Evolutionary conservation across 2,888 invertebrate species (phyloP), one percentile per base, ranked within the genome.

Genomic region (Lochmaea capreae): DNA sequence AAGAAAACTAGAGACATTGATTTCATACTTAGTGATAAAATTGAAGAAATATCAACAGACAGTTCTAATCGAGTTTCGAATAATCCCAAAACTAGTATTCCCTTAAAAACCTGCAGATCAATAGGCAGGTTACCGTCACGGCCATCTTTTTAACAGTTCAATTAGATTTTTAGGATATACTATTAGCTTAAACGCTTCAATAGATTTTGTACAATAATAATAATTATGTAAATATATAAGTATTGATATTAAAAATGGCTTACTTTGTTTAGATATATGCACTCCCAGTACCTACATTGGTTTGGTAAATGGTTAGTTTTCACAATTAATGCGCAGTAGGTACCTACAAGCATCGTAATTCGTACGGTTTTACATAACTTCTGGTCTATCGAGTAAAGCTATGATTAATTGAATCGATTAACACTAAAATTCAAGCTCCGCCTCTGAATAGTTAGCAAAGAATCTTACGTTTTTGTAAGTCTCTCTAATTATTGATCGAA

Each of bases 1-100:
- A 89, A 90, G 80, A 86, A 88, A 61, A 84, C 88, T 9, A 87
- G 89, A 72, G 87, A 82, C 68, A 81, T 79, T 61, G 83, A 84
- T 69, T 80, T 81, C 65, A 65, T 77, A 54, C 65, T 74, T 39
- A 79, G 75, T 79, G 83, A 75, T 75, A 74, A 73, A 63, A 73
- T 67, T 16, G 76, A 75, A 54, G 75, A 79, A 43, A 65, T 72
- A 59, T 57, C 71, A 54, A 72, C 71, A 42, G 70, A 75, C 65
- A 72, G 63, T 46, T 72, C 74, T 16, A 54, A 54, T 54, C 9
- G 10, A 10, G 16, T 16, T 54, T 54, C 18, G 59, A 67, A 52
- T 46, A n/a, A 26, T 18, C 39, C 52, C 11, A 73, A 75, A 71
- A 59, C 65, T 22, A 70, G 63, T 66, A 58, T 65, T 14, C 74